Evolutionary conservation across 2,797 vertebrate species (phyloP).

Genomic region (Atherinosoma microstoma): DNA sequence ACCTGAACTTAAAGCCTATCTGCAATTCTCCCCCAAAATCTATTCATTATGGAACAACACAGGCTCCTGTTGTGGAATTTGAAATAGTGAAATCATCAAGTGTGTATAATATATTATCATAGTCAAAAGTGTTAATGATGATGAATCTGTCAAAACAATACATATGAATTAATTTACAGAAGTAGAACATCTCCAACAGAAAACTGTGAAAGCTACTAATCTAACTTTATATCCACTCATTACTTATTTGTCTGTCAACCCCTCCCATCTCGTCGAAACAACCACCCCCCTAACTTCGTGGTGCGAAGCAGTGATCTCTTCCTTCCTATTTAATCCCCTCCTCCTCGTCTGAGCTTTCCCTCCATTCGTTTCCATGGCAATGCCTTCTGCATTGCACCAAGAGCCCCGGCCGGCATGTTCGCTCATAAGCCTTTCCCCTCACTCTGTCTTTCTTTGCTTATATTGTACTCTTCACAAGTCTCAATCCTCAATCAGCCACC

Average conservation of each 20-base stretch:
- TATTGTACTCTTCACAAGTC: conserved; percentile 50
- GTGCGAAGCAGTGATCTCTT: conserved; percentile 74
- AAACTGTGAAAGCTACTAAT: conserved; percentile 29
- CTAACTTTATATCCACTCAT: conserved; percentile 55
- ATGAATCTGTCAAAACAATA: neutral
- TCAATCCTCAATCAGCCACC: conserved; percentile 22
- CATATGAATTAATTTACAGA: neutral
- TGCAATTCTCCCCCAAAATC: conserved; percentile 4
- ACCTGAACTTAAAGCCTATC: neutral
- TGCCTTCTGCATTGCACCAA: conserved; percentile 90
- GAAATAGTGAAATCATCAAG: neutral
- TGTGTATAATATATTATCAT: neutral
- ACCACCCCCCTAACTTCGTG: conserved; percentile 23
- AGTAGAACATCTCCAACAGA: neutral
- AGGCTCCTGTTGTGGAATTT: neutral
- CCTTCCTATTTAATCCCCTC: conserved; percentile 78
- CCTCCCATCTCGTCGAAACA: conserved; percentile 41
- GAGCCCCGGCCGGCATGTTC: conserved; percentile 78
- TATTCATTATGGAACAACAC: neutral
- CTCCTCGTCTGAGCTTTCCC: conserved; percentile 71
- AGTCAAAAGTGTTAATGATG: neutral
- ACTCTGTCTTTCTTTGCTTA: conserved; percentile 39
- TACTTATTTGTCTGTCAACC: conserved; percentile 43
- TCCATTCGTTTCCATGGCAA: conserved; percentile 89
- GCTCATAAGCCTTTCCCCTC: conserved; percentile 68